phyloP scores from a whole-genome alignment of 1,140 invertebrate species.

The Hylaeus anthracinus region DNA sequence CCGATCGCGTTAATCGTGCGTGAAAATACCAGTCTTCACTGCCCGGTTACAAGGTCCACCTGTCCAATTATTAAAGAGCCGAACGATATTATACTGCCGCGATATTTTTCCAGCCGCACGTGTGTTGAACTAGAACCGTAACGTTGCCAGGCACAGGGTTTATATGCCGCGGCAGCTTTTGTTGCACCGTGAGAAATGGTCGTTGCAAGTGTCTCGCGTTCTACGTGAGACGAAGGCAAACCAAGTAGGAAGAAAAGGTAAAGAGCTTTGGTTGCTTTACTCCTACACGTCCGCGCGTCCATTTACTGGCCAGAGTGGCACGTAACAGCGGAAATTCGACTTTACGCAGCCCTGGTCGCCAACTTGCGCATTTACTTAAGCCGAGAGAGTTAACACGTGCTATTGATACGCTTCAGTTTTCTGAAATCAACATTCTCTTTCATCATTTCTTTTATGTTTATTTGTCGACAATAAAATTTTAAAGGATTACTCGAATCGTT shows the following conservation, averaged over 20 bases:
- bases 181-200: constrained; percentile 57
- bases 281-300: not conserved
- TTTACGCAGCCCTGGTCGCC: constrained; percentile 47
- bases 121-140: constrained; percentile 26
- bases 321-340: constrained; percentile 30
- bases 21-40: constrained; percentile 59
- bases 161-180: constrained; percentile 40
- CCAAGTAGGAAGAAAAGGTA: not conserved
- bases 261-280: not conserved
- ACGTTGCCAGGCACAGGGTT: constrained; percentile 13
- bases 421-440: no score
- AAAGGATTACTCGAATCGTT: no score
- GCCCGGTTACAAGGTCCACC: constrained; percentile 41
- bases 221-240: constrained; percentile 47
- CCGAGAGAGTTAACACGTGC: not conserved
- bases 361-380: constrained; percentile 5
- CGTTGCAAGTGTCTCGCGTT: constrained; percentile 37
- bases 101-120: constrained; percentile 5
- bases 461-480: no score
- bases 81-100: constrained; percentile 12
- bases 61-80: constrained; percentile 46
- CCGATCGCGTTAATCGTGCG: constrained; percentile 60
- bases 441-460: no score
- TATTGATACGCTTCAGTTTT: not conserved
- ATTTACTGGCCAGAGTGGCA: constrained; percentile 30